Base-by-base conservation (phyloP, 2,888 invertebrate species). In the Orthonychiurus folsomi region DNA sequence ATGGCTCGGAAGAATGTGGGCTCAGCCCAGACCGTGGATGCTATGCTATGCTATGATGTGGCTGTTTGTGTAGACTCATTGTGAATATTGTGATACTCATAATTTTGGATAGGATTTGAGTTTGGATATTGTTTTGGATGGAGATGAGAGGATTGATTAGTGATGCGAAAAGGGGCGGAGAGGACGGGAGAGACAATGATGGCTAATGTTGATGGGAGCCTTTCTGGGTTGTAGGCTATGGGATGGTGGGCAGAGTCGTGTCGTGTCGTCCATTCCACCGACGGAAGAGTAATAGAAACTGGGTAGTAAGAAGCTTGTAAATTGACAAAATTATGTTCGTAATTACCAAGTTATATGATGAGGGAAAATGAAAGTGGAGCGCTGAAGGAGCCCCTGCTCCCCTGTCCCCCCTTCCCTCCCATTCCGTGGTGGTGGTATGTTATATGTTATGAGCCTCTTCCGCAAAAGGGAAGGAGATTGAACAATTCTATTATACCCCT, bases 401-500 rank as follows among this genome's bases (percentile, higher is more conserved):
- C n/a, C n/a, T n/a, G n/a, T n/a, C n/a, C n/a, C n/a, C n/a, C n/a
- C n/a, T n/a, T n/a, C n/a, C n/a, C n/a, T n/a, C n/a, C n/a, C n/a
- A n/a, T n/a, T n/a, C n/a, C n/a, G n/a, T n/a, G n/a, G n/a, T n/a
- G n/a, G n/a, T n/a, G n/a, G n/a, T n/a, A n/a, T n/a, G n/a, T n/a
- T n/a, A n/a, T n/a, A n/a, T n/a, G n/a, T n/a, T n/a, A n/a, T n/a
- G n/a, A n/a, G n/a, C n/a, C n/a, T n/a, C n/a, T n/a, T n/a, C n/a
- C n/a, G n/a, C n/a, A 37, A 15, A 37, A 62, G 54, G 57, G 66
- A 60, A 61, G 63, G 28, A 65, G 65, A 67, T 67, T 67, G 64
- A 61, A 65, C 63, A 67, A 67, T 67, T 67, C 67, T 65, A 67
- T 67, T 67, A 67, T 63, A 25, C 58, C 63, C 57, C 27, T 62